A percentile compares a stretch with the other conserved stretches of the same genome.
phyloP scores from a whole-genome alignment of 2,888 invertebrate genomes.

The Ennomos erosarius region DNA sequence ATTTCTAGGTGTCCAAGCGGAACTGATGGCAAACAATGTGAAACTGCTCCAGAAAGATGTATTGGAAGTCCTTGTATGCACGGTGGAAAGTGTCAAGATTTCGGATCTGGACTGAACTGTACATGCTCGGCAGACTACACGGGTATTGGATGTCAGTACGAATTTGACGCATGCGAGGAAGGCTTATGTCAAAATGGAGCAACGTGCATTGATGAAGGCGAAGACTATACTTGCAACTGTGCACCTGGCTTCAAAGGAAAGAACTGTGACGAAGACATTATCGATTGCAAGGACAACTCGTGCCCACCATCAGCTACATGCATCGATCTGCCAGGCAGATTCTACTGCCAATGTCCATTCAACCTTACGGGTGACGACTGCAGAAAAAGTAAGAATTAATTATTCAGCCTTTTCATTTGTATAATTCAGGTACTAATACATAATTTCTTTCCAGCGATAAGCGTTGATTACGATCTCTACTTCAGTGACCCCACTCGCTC shows the following conservation, averaged over 20 bases:
- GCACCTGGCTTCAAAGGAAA: constrained; percentile 92
- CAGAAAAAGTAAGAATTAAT: constrained; percentile 91
- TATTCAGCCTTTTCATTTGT: neutral
- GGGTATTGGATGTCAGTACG: constrained; percentile 96
- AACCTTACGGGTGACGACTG: constrained; percentile 98
- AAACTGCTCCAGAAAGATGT: constrained; percentile 97
- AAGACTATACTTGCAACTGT: constrained; percentile 94
- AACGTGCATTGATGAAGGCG: constrained; percentile 94
- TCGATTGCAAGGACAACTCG: constrained; percentile 96
- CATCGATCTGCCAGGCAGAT: constrained; percentile 94
- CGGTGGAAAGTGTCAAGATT: constrained; percentile 97
- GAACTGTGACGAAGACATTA: constrained; percentile 95
- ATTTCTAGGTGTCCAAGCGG: constrained; percentile 93
- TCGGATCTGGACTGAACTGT: constrained; percentile 97
- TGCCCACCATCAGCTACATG: constrained; percentile 97
- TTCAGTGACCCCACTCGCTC: constrained; percentile 96
- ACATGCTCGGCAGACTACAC: constrained; percentile 94
- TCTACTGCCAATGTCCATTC: constrained; percentile 98
- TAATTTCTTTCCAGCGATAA: constrained; percentile 89
- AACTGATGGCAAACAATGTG: constrained; percentile 98
- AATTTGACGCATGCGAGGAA: constrained; percentile 96
- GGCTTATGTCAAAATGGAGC: constrained; percentile 97
- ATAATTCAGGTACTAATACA: neutral
- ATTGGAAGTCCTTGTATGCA: constrained; percentile 98
- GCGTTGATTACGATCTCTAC: constrained; percentile 98